Evolutionary conservation across 2,888 invertebrate genomes (phyloP).

Genomic region (Spodoptera picta): DNA sequence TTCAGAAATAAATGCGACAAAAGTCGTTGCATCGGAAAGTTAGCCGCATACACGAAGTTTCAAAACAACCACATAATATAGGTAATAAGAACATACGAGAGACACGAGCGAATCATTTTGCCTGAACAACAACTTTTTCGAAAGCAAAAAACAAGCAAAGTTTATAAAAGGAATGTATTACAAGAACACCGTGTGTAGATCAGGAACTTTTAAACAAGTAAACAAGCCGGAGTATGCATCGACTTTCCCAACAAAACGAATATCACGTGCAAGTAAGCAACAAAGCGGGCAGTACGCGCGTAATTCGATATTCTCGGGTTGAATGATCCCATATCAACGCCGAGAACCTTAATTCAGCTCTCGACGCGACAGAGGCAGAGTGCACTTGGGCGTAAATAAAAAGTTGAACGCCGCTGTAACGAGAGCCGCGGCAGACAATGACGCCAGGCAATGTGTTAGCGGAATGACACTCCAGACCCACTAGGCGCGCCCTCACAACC

Average conservation of each 20-base stretch:
- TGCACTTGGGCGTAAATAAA: slow-evolving; percentile 88
- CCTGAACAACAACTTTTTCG: slow-evolving; percentile 26
- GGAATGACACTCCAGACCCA: slow-evolving; percentile 81
- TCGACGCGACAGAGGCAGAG: slow-evolving; percentile 82
- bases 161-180: slow-evolving; percentile 51
- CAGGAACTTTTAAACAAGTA: slow-evolving; percentile 53
- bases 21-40: slow-evolving; percentile 55
- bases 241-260: slow-evolving; percentile 70
- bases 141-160: slow-evolving; percentile 20
- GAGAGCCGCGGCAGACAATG: slow-evolving; percentile 82
- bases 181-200: slow-evolving; percentile 45
- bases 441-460: slow-evolving; percentile 85
- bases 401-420: slow-evolving; percentile 85
- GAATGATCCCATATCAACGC: slow-evolving; percentile 88
- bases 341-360: slow-evolving; percentile 87
- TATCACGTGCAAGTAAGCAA: slow-evolving; percentile 85
- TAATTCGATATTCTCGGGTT: slow-evolving; percentile 87
- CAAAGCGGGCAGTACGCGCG: slow-evolving; percentile 85
- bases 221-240: slow-evolving; percentile 12
- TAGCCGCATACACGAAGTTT: slow-evolving; percentile 59
- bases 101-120: slow-evolving; percentile 42
- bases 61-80: slow-evolving; percentile 48
- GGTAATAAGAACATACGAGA: slow-evolving; percentile 54
- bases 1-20: slow-evolving; percentile 25
- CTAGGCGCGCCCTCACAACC: slow-evolving; percentile 75